phyloP scores from a whole-genome alignment of 2,888 invertebrate species.

The Anthrax anthrax region DNA sequence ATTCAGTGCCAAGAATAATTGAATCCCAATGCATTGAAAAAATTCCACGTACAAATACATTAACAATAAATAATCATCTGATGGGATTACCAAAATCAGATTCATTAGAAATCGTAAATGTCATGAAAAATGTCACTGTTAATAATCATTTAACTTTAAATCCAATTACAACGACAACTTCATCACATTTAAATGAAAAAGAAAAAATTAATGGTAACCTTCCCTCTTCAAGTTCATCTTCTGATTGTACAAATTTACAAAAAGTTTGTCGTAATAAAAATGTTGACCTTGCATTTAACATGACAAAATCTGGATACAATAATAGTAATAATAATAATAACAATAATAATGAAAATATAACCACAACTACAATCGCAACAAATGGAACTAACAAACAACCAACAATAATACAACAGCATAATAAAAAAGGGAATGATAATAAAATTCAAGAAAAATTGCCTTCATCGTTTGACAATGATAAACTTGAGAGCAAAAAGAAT shows the following conservation, averaged over 20 bases:
- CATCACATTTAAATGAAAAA: slow-evolving; percentile 20
- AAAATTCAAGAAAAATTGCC: neutral
- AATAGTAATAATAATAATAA: neutral
- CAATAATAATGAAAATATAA: no score
- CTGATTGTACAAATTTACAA: neutral
- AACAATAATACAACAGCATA: neutral
- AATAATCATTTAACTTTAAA: slow-evolving; percentile 33
- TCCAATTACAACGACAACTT: slow-evolving; percentile 12
- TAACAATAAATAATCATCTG: slow-evolving; percentile 37
- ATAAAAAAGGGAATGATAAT: neutral
- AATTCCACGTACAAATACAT: slow-evolving; percentile 6
- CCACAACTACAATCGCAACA: neutral
- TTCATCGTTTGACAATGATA: neutral
- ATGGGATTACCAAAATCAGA: slow-evolving; percentile 29
- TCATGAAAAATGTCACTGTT: slow-evolving; percentile 22
- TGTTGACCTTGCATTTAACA: slow-evolving; percentile 33
- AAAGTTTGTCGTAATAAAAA: slow-evolving; percentile 33
- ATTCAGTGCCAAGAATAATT: slow-evolving; percentile 18
- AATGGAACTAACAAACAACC: neutral
- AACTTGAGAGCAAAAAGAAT: neutral
- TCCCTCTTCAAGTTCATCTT: neutral
- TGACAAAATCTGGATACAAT: slow-evolving; percentile 13
- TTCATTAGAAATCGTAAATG: slow-evolving; percentile 17
- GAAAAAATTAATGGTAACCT: no score
- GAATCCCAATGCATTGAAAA: slow-evolving; percentile 22